These are phyloP conservation scores for Momotus momota DNA, from an alignment of 2,797 vertebrate species.

Conservation along the genomic window DNA sequence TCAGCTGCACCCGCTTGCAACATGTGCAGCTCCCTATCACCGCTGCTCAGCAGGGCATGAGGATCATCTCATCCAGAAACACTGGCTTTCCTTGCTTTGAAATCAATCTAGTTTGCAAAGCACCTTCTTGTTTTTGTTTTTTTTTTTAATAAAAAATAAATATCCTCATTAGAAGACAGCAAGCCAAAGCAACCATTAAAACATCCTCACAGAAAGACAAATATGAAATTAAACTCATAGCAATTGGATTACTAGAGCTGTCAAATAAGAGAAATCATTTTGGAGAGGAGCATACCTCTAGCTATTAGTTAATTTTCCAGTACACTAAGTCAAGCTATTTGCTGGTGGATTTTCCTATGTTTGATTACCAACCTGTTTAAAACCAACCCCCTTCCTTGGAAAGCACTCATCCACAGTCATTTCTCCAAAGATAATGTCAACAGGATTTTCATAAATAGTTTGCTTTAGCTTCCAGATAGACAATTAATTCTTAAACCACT, in stretches of 20 bases:
- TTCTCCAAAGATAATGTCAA: not conserved
- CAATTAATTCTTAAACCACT: conserved; percentile 30
- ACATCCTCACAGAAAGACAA: not conserved
- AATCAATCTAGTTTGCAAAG: not conserved
- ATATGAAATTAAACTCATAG: not conserved
- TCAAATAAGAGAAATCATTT: not conserved
- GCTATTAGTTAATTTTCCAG: conserved; percentile 44
- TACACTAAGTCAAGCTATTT: not conserved
- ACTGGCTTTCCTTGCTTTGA: not conserved
- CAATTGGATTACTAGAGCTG: not conserved
- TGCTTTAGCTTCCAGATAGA: not conserved
- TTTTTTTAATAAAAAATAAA: not conserved
- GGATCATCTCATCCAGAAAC: not conserved
- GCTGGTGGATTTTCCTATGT: conserved; percentile 8
- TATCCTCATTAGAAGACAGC: not conserved
- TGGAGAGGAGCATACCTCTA: not conserved
- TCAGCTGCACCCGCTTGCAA: not conserved
- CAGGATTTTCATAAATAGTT: not conserved
- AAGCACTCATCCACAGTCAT: not conserved
- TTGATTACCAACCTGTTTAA: not conserved
- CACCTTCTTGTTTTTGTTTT: not conserved
- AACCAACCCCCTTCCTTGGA: not conserved
- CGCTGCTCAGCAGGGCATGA: accelerated
- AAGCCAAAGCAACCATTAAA: not conserved
- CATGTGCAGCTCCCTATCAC: not conserved